Evolutionary conservation across 2,888 invertebrate species (phyloP).

Genomic region (Ormyrus rosae): DNA sequence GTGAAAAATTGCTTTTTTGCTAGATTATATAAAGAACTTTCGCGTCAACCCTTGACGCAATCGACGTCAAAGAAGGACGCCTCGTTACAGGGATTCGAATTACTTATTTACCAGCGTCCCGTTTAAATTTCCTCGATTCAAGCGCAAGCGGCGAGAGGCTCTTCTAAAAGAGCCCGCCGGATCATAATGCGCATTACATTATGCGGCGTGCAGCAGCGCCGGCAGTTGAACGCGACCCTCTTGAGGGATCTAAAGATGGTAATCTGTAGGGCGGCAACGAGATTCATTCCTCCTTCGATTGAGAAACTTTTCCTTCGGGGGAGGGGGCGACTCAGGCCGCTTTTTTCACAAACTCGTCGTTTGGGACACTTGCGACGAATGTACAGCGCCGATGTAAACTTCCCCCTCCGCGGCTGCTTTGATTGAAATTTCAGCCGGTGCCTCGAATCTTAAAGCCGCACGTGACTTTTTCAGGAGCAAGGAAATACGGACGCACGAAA

Average conservation of each 20-base stretch:
- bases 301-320: conserved; percentile 51
- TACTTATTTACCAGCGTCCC: no score
- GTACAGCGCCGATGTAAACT: not conserved
- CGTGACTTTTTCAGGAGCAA: conserved; percentile 8
- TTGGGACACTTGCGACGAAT: conserved; percentile 52
- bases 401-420: not conserved
- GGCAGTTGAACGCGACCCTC: conserved; percentile 11
- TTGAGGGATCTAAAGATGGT: conserved; percentile 55
- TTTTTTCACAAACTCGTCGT: conserved; percentile 47
- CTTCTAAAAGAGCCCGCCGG: not conserved
- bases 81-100: no score
- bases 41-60: no score
- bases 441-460: conserved; percentile 41
- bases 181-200: conserved; percentile 50
- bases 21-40: no score
- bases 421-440: conserved; percentile 48
- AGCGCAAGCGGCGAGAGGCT: no score
- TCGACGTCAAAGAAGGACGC: no score
- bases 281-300: conserved; percentile 59
- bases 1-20: no score
- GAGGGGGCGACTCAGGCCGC: conserved; percentile 7
- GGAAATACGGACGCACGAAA: conserved; percentile 6
- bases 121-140: no score
- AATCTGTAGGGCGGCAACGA: conserved; percentile 58
- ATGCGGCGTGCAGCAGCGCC: not conserved